phyloP scores from a whole-genome alignment of 2,888 invertebrate species.

The Notodonta ziczac region DNA sequence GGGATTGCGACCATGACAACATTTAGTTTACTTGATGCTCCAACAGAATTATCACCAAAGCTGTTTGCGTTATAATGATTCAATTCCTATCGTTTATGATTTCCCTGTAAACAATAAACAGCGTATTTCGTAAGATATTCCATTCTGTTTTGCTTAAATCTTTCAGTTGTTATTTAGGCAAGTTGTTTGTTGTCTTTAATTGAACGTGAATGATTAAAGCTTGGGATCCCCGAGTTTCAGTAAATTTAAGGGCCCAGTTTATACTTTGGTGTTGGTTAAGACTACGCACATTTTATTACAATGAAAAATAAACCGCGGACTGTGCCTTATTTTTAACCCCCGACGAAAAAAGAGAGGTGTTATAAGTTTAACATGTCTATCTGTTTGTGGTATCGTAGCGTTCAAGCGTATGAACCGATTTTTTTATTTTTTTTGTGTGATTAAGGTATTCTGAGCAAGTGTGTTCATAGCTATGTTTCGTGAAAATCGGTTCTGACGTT shows the following conservation, averaged over 20 bases:
- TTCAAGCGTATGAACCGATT: no score
- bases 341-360: no score
- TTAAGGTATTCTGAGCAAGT: no score
- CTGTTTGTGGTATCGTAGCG: no score
- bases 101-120: not conserved
- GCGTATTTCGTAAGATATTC: not conserved
- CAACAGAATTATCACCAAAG: not conserved
- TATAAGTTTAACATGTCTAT: no score
- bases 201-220: constrained; percentile 29
- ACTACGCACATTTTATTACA: not conserved
- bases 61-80: not conserved
- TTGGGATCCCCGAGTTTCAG: constrained; percentile 6
- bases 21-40: no score
- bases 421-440: no score
- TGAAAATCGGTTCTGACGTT: no score
- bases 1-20: no score
- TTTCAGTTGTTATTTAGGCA: constrained; percentile 23
- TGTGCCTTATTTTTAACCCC: no score
- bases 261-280: not conserved
- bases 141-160: constrained; percentile 7
- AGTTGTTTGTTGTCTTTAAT: constrained; percentile 36
- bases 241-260: not conserved
- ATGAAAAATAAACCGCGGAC: no score
- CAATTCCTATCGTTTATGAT: not conserved
- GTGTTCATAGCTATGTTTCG: no score